phyloP scores from a whole-genome alignment of 2,888 invertebrate genomes.

The Agonum fuliginosum region DNA sequence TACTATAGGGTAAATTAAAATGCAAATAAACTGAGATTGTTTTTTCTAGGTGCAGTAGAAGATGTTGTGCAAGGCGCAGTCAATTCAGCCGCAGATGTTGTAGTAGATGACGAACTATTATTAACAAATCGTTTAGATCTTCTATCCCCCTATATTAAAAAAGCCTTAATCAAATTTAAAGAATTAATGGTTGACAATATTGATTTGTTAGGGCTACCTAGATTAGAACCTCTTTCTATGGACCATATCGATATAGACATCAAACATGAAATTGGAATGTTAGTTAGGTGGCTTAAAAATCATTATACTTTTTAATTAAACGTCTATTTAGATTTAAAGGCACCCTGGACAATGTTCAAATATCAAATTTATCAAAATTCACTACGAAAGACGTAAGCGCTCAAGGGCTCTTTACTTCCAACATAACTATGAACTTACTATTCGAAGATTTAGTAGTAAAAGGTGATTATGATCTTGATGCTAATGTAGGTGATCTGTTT shows the following conservation, averaged over 20 bases:
- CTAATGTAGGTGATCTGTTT: slow-evolving; percentile 69
- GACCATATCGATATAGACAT: slow-evolving; percentile 71
- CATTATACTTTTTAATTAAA: slow-evolving; percentile 28
- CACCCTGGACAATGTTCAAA: slow-evolving; percentile 69
- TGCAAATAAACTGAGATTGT: not conserved
- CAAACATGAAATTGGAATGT: slow-evolving; percentile 70
- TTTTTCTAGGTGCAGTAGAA: slow-evolving; percentile 30
- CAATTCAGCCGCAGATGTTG: slow-evolving; percentile 11
- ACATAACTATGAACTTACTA: slow-evolving; percentile 69
- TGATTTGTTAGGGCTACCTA: slow-evolving; percentile 71
- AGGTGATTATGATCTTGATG: slow-evolving; percentile 70
- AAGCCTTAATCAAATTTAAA: slow-evolving; percentile 64
- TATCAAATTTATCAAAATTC: slow-evolving; percentile 70
- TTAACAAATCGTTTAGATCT: not conserved
- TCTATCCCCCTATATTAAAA: not conserved
- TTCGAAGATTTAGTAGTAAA: slow-evolving; percentile 70
- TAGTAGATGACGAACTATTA: slow-evolving; percentile 1
- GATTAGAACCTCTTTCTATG: slow-evolving; percentile 71
- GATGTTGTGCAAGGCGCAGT: not conserved
- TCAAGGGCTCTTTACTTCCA: not conserved
- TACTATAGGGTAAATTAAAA: not conserved
- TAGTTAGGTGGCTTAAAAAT: slow-evolving; percentile 56
- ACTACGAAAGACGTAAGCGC: slow-evolving; percentile 8
- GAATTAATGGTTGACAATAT: slow-evolving; percentile 70
- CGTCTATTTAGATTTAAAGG: slow-evolving; percentile 69